These are phyloP conservation scores for Philaethria dido DNA, from an alignment of 2,888 invertebrate genomes.

Conservation along the genomic window DNA sequence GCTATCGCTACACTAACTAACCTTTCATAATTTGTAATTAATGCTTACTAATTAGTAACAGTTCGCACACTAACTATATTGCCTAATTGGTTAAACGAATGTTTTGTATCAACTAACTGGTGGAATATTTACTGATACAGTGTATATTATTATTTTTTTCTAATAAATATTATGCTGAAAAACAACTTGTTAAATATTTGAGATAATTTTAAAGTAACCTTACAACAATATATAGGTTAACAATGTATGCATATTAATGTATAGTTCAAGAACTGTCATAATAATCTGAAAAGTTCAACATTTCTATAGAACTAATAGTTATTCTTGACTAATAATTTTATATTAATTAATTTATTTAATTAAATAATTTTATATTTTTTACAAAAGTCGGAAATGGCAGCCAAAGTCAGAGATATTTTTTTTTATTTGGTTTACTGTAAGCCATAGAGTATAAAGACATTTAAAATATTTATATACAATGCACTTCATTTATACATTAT, in stretches of 20 bases:
- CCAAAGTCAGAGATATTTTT: no score
- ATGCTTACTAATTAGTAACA: slow-evolving; percentile 39
- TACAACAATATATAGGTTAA: slow-evolving; percentile 6
- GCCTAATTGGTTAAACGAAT: background rate
- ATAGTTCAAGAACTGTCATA: background rate
- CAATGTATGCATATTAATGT: background rate
- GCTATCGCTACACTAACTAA: slow-evolving; percentile 43
- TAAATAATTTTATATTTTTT: no score
- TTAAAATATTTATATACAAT: no score
- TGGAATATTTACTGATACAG: background rate
- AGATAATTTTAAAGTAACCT: background rate
- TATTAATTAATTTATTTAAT: no score
- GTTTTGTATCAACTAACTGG: slow-evolving; percentile 1
- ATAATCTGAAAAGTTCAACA: background rate
- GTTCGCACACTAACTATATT: slow-evolving; percentile 14
- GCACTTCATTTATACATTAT: background rate
- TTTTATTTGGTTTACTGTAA: no score
- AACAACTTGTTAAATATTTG: no score
- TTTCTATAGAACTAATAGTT: background rate
- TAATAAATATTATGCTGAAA: no score
- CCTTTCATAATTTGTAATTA: slow-evolving; percentile 37
- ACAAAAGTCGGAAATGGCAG: no score
- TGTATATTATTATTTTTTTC: no score
- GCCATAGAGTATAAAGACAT: background rate
- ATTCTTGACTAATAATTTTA: background rate